phyloP scores from a whole-genome alignment of 2,797 vertebrate genomes.

The Stomatorhinus walkeri region DNA sequence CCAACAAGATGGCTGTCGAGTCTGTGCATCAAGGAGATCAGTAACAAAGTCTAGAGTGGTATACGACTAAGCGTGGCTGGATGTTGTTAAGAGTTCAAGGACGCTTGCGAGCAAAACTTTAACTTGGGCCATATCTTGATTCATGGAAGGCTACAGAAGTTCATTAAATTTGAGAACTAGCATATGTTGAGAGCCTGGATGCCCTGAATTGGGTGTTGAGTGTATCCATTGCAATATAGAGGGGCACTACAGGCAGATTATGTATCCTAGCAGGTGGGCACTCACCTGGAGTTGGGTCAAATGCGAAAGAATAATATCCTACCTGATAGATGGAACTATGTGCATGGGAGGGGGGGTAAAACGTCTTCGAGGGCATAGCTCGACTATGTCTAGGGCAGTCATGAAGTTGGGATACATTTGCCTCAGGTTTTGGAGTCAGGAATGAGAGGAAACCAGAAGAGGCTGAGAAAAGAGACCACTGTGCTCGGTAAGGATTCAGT shows the following conservation, averaged over 20 bases:
- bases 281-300: not conserved
- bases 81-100: not conserved
- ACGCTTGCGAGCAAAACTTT: not conserved
- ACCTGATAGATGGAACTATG: not conserved
- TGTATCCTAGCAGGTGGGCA: not conserved
- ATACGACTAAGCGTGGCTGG: not conserved
- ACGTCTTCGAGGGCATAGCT: not conserved
- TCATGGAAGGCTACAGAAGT: not conserved
- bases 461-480: not conserved
- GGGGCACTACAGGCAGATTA: not conserved
- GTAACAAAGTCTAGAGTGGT: not conserved
- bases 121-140: not conserved
- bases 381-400: not conserved
- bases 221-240: not conserved
- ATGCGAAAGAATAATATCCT: not conserved
- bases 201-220: not conserved
- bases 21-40: not conserved
- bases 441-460: not conserved
- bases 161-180: not conserved
- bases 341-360: not conserved
- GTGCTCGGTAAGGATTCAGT: not conserved
- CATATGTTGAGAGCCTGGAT: not conserved
- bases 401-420: not conserved
- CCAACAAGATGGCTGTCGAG: not conserved
- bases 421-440: not conserved